Conservation (phyloP, 2,888 invertebrate genomes). For the Matsumyia berberina region DNA sequence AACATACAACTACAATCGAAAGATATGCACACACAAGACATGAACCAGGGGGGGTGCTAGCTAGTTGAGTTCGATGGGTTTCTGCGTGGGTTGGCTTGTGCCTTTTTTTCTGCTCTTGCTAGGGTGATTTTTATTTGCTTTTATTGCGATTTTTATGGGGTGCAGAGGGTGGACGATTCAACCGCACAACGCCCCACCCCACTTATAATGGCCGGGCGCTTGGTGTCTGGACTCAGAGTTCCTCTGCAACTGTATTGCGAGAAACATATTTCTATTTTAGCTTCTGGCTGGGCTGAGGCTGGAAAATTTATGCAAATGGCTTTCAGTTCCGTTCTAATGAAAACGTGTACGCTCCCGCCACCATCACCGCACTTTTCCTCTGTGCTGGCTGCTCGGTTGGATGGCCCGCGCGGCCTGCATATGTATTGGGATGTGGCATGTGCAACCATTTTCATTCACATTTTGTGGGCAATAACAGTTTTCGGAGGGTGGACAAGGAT, state of each 20-base stretch:
- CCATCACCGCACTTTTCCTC: slow-evolving; percentile 35
- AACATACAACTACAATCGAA: slow-evolving; percentile 35
- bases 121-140: slow-evolving; percentile 74
- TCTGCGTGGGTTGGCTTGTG: slow-evolving; percentile 52
- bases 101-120: slow-evolving; percentile 36
- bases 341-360: slow-evolving; percentile 64
- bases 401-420: slow-evolving; percentile 10
- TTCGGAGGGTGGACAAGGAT: slow-evolving; percentile 31
- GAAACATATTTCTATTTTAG: slow-evolving; percentile 74
- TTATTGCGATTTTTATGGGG: slow-evolving; percentile 73
- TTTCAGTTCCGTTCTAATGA: slow-evolving; percentile 76
- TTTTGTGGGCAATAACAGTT: slow-evolving; percentile 76
- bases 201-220: slow-evolving; percentile 55
- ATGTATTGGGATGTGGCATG: slow-evolving; percentile 44
- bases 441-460: slow-evolving; percentile 72
- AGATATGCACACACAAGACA: slow-evolving; percentile 39
- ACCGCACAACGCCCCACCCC: slow-evolving; percentile 44
- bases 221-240: slow-evolving; percentile 46
- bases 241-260: slow-evolving; percentile 48
- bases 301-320: slow-evolving; percentile 77
- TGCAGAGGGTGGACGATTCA: slow-evolving; percentile 47
- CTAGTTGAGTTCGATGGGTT: slow-evolving; percentile 50
- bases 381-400: not conserved
- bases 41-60: not conserved
- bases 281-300: slow-evolving; percentile 74